These are phyloP conservation scores for Mionectes olivaceus DNA, from an alignment of 2,797 vertebrate species.

Conservation along the genomic window DNA sequence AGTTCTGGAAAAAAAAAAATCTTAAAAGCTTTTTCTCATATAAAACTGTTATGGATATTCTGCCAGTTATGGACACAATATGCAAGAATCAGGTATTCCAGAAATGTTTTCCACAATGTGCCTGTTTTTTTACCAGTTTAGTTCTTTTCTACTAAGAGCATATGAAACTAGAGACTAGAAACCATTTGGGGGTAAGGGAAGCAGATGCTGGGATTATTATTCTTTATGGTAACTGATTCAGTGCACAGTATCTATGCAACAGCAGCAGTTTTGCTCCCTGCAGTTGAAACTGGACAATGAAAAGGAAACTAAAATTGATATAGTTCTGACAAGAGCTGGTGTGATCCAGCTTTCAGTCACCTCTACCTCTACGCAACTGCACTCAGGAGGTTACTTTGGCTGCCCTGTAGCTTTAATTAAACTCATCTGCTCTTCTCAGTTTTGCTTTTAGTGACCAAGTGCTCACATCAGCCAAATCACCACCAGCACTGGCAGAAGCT, in stretches of 20 bases:
- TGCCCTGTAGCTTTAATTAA: not conserved
- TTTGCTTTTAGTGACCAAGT: not conserved
- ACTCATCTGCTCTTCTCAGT: not conserved
- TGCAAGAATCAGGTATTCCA: not conserved
- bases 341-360: not conserved
- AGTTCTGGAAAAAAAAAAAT: not conserved
- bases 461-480: not conserved
- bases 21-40: not conserved
- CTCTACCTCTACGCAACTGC: not conserved
- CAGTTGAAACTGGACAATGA: not conserved
- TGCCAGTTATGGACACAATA: not conserved
- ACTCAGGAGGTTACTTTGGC: not conserved
- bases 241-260: not conserved
- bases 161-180: not conserved
- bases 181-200: not conserved
- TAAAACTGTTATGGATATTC: not conserved
- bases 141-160: not conserved
- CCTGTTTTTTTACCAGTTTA: not conserved
- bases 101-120: fast-evolving
- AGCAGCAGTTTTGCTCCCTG: not conserved
- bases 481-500: not conserved
- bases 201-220: not conserved
- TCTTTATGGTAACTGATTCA: not conserved
- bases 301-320: not conserved
- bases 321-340: not conserved